Evolutionary conservation across 2,113 vertebrate genomes (phyloP).

Genomic region (Muscicapa adusta): DNA sequence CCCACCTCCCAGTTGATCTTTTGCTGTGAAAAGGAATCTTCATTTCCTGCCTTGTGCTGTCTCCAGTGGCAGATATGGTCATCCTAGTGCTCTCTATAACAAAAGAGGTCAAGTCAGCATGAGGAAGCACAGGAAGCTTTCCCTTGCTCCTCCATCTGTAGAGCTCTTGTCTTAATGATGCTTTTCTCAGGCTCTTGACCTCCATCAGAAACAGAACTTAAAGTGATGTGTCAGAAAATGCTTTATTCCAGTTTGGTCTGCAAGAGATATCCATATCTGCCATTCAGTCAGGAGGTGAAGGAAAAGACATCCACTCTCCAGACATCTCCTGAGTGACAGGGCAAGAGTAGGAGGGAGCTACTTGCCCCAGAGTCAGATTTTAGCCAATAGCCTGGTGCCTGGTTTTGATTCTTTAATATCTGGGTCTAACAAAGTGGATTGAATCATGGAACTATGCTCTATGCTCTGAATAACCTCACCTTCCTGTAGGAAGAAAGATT

Average conservation of each 20-base stretch:
- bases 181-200: neutral
- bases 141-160: neutral
- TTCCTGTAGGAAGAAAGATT: neutral
- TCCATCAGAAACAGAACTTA: neutral
- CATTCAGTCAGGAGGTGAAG: neutral
- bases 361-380: neutral
- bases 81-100: neutral
- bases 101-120: neutral
- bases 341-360: neutral
- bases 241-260: neutral
- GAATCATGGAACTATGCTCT: neutral
- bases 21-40: neutral
- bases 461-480: neutral
- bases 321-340: neutral
- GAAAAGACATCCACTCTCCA: neutral
- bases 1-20: neutral
- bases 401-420: neutral
- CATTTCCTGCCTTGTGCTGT: fast-evolving
- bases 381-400: neutral
- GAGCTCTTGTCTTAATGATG: neutral
- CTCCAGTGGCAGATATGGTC: neutral
- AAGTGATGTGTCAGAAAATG: neutral
- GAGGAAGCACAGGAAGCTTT: neutral
- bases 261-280: neutral
- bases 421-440: neutral